These are phyloP conservation scores for Thereva unica DNA, from an alignment of 2,888 invertebrate species.

Conservation along the genomic window DNA sequence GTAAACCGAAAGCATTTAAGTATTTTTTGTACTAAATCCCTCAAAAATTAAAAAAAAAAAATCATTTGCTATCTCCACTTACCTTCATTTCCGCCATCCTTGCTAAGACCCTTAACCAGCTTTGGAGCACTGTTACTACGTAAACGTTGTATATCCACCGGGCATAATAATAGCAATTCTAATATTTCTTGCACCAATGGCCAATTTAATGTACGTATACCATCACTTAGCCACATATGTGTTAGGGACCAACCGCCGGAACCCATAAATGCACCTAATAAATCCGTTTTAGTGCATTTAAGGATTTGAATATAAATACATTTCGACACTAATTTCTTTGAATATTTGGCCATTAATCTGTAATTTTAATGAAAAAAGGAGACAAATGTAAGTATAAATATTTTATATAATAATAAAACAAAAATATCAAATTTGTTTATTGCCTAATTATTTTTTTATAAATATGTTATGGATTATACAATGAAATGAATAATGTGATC, in stretches of 20 bases:
- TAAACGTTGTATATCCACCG: conserved; percentile 87
- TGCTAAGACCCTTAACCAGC: conserved; percentile 84
- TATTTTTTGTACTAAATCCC: conserved; percentile 1
- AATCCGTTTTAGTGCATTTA: conserved; percentile 79
- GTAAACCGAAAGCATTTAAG: background rate
- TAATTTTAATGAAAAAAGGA: conserved; percentile 50
- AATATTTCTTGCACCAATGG: conserved; percentile 85
- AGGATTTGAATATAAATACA: conserved; percentile 93
- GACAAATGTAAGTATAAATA: background rate
- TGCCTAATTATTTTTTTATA: conserved; percentile 3
- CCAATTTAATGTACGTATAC: conserved; percentile 81
- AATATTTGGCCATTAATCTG: conserved; percentile 94
- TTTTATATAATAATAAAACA: conserved; percentile 5
- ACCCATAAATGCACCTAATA: conserved; percentile 86
- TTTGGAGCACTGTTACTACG: conserved; percentile 92
- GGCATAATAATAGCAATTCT: conserved; percentile 80
- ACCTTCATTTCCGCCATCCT: conserved; percentile 81
- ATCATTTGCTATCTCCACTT: conserved; percentile 54
- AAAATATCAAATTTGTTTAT: background rate
- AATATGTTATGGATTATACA: background rate
- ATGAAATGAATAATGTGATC: background rate
- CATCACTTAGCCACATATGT: conserved; percentile 88
- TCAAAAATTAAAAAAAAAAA: conserved; percentile 1
- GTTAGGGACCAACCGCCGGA: conserved; percentile 91
- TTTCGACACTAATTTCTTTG: conserved; percentile 92